Percentiles rank a stretch among this genome's conserved stretches.
Conservation (phyloP, 1,140 invertebrate species). For the Caenorhabditis brenneri region DNA sequence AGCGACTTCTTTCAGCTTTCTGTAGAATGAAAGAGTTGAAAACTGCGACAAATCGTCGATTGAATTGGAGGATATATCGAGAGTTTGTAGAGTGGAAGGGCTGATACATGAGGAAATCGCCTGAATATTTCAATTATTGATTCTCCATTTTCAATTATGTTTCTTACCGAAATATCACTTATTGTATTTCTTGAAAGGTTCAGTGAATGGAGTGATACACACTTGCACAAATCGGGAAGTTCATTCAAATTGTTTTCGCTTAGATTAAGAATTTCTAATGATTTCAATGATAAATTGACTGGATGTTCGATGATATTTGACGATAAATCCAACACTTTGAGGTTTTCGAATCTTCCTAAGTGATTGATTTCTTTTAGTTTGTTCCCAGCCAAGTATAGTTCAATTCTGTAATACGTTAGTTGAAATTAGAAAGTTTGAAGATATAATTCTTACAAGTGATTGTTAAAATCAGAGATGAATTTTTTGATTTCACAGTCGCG, state of each 20-base stretch:
- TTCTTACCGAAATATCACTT: background rate
- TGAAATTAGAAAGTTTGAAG: background rate
- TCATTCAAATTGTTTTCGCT: background rate
- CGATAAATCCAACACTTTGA: background rate
- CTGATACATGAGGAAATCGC: background rate
- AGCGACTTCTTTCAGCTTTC: background rate
- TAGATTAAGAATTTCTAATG: background rate
- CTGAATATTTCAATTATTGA: background rate
- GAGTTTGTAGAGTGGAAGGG: background rate
- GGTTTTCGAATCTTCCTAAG: background rate
- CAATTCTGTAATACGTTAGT: background rate
- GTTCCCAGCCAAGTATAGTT: background rate
- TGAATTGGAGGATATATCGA: background rate
- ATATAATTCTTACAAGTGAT: background rate
- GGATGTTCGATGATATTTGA: background rate
- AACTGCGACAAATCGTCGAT: slow-evolving; percentile 15
- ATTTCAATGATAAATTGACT: background rate
- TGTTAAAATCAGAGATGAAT: background rate
- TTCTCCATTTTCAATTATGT: background rate
- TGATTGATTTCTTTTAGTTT: slow-evolving; percentile 20
- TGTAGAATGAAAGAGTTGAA: background rate
- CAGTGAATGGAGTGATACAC: background rate
- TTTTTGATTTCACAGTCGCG: slow-evolving; percentile 7
- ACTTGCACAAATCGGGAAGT: slow-evolving; percentile 2
- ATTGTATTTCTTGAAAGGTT: background rate